Conservation (phyloP, 2,113 vertebrate genomes). For the Neolamprologus sp. region DNA sequence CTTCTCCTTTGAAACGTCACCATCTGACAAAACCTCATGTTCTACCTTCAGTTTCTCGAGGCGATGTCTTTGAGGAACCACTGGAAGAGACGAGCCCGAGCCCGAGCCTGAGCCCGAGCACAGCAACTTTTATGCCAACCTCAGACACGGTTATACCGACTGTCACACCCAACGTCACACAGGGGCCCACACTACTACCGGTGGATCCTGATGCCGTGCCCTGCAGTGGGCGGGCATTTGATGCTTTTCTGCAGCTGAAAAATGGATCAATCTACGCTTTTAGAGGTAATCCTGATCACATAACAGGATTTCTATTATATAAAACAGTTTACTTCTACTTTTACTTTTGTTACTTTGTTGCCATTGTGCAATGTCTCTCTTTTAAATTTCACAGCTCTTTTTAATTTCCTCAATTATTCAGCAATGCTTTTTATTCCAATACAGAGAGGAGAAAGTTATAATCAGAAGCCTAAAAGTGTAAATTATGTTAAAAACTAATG, state of each 20-base stretch:
- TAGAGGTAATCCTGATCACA: conserved; percentile 74
- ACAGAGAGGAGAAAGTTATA: not conserved
- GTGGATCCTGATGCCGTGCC: conserved; percentile 32
- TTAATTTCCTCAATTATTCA: not conserved
- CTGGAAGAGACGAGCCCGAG: not conserved
- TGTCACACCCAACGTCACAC: not conserved
- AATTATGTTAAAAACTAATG: not conserved
- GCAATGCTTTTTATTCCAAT: not conserved
- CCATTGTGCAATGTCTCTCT: not conserved
- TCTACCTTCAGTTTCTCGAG: conserved; percentile 43
- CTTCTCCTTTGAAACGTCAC: not conserved
- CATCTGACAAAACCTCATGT: not conserved
- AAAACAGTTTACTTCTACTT: not conserved
- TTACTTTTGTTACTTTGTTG: not conserved
- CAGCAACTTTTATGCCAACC: not conserved
- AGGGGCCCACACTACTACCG: not conserved
- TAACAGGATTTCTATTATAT: not conserved
- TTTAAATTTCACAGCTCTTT: not conserved
- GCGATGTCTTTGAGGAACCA: conserved; percentile 49
- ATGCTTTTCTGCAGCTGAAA: conserved; percentile 89
- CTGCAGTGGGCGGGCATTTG: conserved; percentile 81
- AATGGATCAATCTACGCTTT: conserved; percentile 91
- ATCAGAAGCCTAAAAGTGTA: not conserved
- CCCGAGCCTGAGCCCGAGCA: accelerated
- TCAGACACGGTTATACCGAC: not conserved